Evolutionary conservation across 1,140 invertebrate species (phyloP).

Genomic region (Trichonephila clavipes): DNA sequence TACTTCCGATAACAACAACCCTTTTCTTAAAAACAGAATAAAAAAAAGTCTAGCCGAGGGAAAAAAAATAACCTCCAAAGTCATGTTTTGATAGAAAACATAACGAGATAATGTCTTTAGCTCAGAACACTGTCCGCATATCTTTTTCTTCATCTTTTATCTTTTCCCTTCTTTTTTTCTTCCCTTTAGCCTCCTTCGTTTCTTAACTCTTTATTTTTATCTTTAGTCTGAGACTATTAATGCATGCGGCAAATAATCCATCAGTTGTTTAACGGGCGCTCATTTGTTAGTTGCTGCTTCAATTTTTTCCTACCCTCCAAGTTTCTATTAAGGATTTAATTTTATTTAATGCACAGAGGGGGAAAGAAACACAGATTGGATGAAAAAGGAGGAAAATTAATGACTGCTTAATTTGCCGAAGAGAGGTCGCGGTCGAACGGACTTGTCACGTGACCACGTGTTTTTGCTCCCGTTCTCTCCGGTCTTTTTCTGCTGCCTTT

Average conservation of each 20-base stretch:
- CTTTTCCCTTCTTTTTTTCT: background rate
- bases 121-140: constrained; percentile 70
- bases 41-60: background rate
- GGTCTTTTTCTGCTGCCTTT: background rate
- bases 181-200: background rate
- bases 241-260: constrained; percentile 75
- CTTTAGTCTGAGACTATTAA: constrained; percentile 66
- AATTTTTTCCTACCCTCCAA: constrained; percentile 61
- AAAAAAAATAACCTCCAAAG: constrained; percentile 70
- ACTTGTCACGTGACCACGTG: constrained; percentile 59
- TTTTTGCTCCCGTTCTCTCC: background rate
- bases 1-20: constrained; percentile 51
- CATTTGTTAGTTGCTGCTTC: constrained; percentile 73
- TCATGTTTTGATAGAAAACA: constrained; percentile 77
- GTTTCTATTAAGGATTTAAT: constrained; percentile 76
- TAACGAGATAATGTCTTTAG: constrained; percentile 77
- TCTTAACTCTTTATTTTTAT: constrained; percentile 74
- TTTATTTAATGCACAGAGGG: constrained; percentile 73
- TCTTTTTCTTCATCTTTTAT: constrained; percentile 65
- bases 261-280: constrained; percentile 75
- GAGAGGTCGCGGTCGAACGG: constrained; percentile 49
- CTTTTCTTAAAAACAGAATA: constrained; percentile 41
- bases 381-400: constrained; percentile 74
- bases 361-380: constrained; percentile 59
- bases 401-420: constrained; percentile 75